Percentiles rank a stretch among this genome's conserved stretches.
phyloP scores from a whole-genome alignment of 1,140 invertebrate genomes.

The Ooceraea biroi region DNA sequence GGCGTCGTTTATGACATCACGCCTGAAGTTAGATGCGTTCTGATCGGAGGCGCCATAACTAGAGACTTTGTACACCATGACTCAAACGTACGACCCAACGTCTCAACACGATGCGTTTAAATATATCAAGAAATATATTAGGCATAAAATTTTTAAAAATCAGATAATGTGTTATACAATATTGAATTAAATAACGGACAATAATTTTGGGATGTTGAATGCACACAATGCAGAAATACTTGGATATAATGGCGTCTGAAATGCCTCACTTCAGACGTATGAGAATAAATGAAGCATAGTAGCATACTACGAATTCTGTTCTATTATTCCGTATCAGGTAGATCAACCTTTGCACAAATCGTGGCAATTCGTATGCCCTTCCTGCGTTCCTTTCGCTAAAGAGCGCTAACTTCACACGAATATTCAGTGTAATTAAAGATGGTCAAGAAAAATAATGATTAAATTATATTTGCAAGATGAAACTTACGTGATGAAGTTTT shows the following conservation, averaged over 20 bases:
- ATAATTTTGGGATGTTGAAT: not conserved
- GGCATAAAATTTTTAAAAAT: not conserved
- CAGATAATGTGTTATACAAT: not conserved
- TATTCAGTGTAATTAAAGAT: not conserved
- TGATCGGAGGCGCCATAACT: not conserved
- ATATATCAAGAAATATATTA: not conserved
- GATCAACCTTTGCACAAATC: slow-evolving; percentile 10
- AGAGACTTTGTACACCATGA: slow-evolving; percentile 8
- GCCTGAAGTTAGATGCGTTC: not conserved
- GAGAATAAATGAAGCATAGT: not conserved
- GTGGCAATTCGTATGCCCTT: not conserved
- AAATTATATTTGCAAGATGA: no score
- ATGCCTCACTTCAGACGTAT: not conserved
- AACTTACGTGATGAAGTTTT: no score
- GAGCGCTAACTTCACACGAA: not conserved
- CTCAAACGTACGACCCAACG: not conserved
- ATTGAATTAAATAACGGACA: not conserved
- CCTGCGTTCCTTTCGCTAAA: not conserved
- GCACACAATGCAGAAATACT: not conserved
- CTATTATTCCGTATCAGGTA: not conserved
- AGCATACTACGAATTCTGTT: not conserved
- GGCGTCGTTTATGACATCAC: not conserved
- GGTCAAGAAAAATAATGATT: no score
- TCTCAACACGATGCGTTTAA: not conserved
- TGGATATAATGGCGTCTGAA: not conserved